Evolutionary conservation across 2,113 vertebrate genomes (phyloP).

Genomic region (Semicossyphus pulcher): DNA sequence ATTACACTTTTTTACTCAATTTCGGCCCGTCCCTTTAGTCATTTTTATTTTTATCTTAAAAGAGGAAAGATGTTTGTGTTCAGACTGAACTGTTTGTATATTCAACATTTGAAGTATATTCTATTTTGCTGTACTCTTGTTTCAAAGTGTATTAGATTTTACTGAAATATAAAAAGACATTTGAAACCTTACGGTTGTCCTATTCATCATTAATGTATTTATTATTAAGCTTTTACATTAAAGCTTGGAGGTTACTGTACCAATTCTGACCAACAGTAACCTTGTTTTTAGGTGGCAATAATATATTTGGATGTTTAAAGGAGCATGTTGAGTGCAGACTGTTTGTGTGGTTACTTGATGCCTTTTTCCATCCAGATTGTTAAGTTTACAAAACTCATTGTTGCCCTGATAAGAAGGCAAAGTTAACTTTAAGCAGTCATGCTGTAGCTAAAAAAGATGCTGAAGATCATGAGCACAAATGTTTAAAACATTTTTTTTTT

Average conservation of each 20-base stretch:
- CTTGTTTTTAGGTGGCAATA: neutral
- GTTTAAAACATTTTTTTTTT: no score
- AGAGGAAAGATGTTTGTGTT: conserved; percentile 85
- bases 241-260: neutral
- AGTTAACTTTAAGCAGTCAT: neutral
- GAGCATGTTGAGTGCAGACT: accelerated
- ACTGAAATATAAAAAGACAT: conserved; percentile 77
- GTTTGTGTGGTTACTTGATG: neutral
- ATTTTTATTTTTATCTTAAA: conserved; percentile 62
- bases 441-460: no score
- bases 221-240: neutral
- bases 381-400: neutral
- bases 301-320: neutral
- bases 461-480: no score
- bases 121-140: conserved; percentile 99
- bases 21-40: conserved; percentile 47
- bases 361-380: neutral
- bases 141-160: conserved; percentile 99
- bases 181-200: conserved; percentile 24
- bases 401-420: neutral
- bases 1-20: neutral
- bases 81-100: conserved; percentile 99
- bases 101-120: conserved; percentile 99
- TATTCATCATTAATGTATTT: neutral
- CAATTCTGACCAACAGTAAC: neutral